These are phyloP conservation scores for Drosophila setosimentum DNA, from an alignment of 2,888 invertebrate genomes.

Conservation along the genomic window DNA sequence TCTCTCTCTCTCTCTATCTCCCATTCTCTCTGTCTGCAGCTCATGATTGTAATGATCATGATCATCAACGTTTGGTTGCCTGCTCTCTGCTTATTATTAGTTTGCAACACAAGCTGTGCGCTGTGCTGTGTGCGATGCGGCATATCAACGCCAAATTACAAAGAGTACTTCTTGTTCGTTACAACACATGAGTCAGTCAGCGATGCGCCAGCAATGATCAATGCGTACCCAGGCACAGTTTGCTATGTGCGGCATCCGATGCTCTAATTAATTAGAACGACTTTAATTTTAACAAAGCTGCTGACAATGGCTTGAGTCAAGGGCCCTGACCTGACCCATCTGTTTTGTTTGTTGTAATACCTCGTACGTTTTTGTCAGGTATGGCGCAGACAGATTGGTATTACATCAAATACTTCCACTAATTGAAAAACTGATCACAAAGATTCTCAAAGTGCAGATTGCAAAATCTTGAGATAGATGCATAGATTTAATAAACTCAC, in stretches of 20 bases:
- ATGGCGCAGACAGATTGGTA: not conserved
- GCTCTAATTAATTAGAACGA: conserved; percentile 75
- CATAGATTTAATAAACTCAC: too few relatives aligned
- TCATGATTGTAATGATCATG: conserved; percentile 29
- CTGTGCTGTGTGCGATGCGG: conserved; percentile 46
- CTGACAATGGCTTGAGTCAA: conserved; percentile 42
- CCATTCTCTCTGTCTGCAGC: not conserved
- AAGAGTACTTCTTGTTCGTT: conserved; percentile 64
- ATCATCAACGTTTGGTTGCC: conserved; percentile 40
- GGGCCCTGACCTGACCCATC: conserved; percentile 61
- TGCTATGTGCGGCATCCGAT: conserved; percentile 17
- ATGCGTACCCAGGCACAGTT: conserved; percentile 14
- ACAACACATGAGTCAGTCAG: conserved; percentile 54
- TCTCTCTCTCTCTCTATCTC: not conserved
- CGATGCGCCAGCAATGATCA: conserved; percentile 21
- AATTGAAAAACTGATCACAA: not conserved
- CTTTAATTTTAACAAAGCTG: conserved; percentile 27
- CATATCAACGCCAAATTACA: conserved; percentile 71
- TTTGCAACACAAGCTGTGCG: conserved; percentile 57
- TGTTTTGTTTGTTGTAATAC: conserved; percentile 31
- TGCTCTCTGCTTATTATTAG: conserved; percentile 66
- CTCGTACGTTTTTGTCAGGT: not conserved
- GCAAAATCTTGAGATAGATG: not conserved
- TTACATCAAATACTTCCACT: not conserved
- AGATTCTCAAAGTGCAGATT: not conserved